Conservation (phyloP, 2,888 invertebrate species). For the Quadroppia sp. region DNA sequence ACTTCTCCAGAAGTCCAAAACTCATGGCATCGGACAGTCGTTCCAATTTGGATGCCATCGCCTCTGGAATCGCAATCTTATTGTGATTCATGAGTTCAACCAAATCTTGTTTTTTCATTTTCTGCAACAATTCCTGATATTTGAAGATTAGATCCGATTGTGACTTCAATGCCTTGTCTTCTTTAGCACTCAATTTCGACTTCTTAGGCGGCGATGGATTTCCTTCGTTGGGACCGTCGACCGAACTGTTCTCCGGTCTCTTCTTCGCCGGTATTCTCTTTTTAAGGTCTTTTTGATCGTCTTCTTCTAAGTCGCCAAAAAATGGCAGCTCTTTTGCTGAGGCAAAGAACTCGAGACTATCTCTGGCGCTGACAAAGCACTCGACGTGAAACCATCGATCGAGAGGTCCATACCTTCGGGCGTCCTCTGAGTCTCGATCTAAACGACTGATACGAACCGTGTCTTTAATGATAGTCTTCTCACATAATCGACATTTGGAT, state of each 20-base stretch:
- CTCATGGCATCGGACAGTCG: conserved; percentile 69
- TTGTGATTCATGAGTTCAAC: conserved; percentile 66
- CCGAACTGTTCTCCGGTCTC: background rate
- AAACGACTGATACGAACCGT: conserved; percentile 74
- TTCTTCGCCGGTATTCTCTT: conserved; percentile 51
- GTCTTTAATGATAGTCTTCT: conserved; percentile 74
- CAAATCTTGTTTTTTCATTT: conserved; percentile 63
- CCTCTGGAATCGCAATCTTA: conserved; percentile 58
- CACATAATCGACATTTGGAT: conserved; percentile 75
- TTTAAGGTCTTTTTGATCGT: conserved; percentile 66
- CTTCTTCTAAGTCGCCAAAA: conserved; percentile 63
- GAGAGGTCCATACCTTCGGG: conserved; percentile 73
- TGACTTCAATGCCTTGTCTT: conserved; percentile 62
- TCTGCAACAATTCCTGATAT: conserved; percentile 62
- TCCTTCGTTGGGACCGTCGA: background rate
- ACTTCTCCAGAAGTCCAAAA: conserved; percentile 76
- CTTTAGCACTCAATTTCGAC: conserved; percentile 54
- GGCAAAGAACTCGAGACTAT: conserved; percentile 68
- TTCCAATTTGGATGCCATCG: conserved; percentile 25
- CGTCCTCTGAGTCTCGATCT: conserved; percentile 75
- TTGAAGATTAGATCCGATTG: conserved; percentile 70
- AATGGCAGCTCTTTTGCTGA: conserved; percentile 72
- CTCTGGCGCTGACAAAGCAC: conserved; percentile 74
- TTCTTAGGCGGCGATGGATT: conserved; percentile 50
- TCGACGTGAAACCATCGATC: conserved; percentile 86